phyloP scores from a whole-genome alignment of 37 sponge, comb jelly and placozoan species.

The Oscarella lobularis region DNA sequence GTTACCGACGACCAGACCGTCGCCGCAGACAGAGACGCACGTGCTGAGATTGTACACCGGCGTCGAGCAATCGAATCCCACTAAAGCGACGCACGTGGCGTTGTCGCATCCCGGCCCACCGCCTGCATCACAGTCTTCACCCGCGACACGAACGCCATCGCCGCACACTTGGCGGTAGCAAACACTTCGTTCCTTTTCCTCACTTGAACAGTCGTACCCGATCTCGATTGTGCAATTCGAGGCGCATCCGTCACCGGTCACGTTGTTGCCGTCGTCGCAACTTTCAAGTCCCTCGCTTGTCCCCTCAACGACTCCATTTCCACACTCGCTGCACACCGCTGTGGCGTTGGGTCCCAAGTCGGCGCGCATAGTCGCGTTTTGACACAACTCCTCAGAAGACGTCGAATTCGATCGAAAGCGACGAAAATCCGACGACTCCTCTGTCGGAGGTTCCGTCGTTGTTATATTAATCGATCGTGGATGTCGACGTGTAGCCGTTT shows the following conservation, averaged over 20 bases:
- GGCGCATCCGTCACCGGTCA: not conserved
- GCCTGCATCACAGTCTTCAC: not conserved
- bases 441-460: too few species aligned
- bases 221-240: not conserved
- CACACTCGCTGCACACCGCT: too few species aligned
- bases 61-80: not conserved
- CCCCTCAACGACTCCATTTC: not conserved
- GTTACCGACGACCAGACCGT: not conserved
- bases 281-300: not conserved
- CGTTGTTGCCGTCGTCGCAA: not conserved
- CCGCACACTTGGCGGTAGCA: not conserved
- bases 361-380: too few species aligned
- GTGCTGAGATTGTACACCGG: not conserved
- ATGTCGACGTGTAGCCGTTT: too few species aligned
- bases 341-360: too few species aligned
- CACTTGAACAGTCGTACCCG: not conserved
- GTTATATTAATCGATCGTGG: too few species aligned
- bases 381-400: too few species aligned
- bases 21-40: not conserved
- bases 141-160: not conserved
- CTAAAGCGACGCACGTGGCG: not conserved
- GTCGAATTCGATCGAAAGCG: too few species aligned
- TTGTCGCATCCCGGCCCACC: not conserved
- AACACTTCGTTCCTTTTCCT: not conserved
- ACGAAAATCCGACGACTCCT: too few species aligned